Evolutionary conservation across 1,140 invertebrate species (phyloP), one percentile per base, ranked within the genome.

Genomic region (Cheumatopsyche charites): DNA sequence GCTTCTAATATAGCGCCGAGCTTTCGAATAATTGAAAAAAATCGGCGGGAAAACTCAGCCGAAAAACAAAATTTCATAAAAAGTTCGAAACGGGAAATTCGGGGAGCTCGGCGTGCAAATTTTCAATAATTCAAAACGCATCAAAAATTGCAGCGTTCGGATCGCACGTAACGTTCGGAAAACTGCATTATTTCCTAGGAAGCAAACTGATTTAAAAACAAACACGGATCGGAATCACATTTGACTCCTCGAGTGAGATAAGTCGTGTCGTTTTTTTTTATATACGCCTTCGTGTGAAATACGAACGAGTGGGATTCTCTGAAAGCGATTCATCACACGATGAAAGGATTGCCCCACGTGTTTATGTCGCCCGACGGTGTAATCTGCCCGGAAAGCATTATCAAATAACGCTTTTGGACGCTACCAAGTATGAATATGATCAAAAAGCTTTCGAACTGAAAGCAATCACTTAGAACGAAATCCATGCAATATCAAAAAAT

Each of bases 371-470:
- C 62, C 47, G 61, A 67, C 52, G 66, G 21, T 43, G 36, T 58
- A 41, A 52, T 36, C 70, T 43, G 63, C 43, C 47, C 43, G 45
- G 55, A 58, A 58, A 69, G 49, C 49, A 68, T 52, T 68, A 52
- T 68, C 47, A 68, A 68, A 68, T 68, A 52, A 52, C 67, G 49
- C 52, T 68, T 68, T 68, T 68, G 29, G 49, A 67, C 47, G 63
- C 13, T 65, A 25, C 17, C 21, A 9, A 36, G 29, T 36, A 36
- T 36, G 29, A 36, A 9, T 9, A 3, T 36, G 3, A 36, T 36
- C 3, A 36, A 36, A 36, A 36, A 36, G 29, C 29, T 36, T 36
- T 36, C 29, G 29, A 52, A 52, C 15, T 4, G 13, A 52, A 52
- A 13, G 3, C 13, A 17, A 52, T 52, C 21, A 21, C 9, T 11